phyloP scores from a whole-genome alignment of 64 coral and sea anemone genomes.

The Pocillopora verrucosa region DNA sequence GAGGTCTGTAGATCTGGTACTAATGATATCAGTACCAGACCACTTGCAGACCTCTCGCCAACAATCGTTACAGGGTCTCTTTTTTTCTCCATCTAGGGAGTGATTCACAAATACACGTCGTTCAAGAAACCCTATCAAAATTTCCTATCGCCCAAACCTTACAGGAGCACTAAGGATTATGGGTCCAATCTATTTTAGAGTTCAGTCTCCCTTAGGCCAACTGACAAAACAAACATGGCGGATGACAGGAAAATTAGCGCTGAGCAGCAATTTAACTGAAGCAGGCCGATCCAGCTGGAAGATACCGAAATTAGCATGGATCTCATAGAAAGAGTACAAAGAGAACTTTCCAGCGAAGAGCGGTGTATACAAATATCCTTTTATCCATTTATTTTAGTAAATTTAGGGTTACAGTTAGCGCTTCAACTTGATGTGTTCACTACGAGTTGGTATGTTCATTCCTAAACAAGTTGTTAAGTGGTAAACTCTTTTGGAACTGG shows the following conservation, averaged over 20 bases:
- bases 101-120: too few species aligned
- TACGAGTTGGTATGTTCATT: not conserved
- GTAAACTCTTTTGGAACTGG: too few species aligned
- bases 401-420: not conserved
- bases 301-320: not conserved
- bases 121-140: too few species aligned
- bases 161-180: too few species aligned
- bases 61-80: too few species aligned
- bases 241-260: not conserved
- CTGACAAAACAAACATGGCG: constrained; percentile 55
- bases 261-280: not conserved
- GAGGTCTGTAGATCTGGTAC: too few species aligned
- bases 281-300: not conserved
- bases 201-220: not conserved
- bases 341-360: constrained; percentile 20
- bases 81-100: too few species aligned
- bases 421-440: not conserved
- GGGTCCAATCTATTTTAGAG: not conserved
- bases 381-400: not conserved
- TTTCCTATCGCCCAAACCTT: too few species aligned
- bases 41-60: too few species aligned
- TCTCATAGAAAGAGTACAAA: constrained; percentile 33
- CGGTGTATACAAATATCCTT: constrained; percentile 64
- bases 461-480: too few species aligned
- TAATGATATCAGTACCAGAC: too few species aligned